Conservation (phyloP, 2,888 invertebrate species). For the Dryocosmus kuriphilus region DNA sequence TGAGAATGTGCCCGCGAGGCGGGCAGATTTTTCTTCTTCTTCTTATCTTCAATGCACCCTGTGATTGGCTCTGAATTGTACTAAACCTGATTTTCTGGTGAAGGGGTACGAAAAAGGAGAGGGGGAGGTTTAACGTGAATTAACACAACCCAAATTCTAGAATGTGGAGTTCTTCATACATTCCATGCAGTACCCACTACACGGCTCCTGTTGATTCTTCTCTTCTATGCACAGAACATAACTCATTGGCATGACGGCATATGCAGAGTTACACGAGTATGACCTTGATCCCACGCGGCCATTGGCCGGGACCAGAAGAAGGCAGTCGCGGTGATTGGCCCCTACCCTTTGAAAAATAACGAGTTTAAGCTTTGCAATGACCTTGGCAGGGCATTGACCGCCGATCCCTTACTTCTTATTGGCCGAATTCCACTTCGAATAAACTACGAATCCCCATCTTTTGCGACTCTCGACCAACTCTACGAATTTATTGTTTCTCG, state of each 20-base stretch:
- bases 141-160: no score
- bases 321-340: slow-evolving; percentile 57
- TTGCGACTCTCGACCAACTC: slow-evolving; percentile 31
- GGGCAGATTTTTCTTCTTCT: no score
- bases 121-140: no score
- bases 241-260: slow-evolving; percentile 56
- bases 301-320: slow-evolving; percentile 72
- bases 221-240: no score
- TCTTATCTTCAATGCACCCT: slow-evolving; percentile 47
- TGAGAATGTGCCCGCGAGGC: no score
- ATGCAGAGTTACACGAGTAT: slow-evolving; percentile 63
- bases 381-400: slow-evolving; percentile 76
- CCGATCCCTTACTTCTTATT: slow-evolving; percentile 62
- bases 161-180: not conserved
- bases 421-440: slow-evolving; percentile 53
- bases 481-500: slow-evolving; percentile 9
- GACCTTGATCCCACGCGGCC: slow-evolving; percentile 75
- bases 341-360: slow-evolving; percentile 43
- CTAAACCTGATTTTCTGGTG: not conserved
- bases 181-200: not conserved
- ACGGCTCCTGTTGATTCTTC: not conserved
- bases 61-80: slow-evolving; percentile 50
- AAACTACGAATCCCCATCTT: slow-evolving; percentile 53
- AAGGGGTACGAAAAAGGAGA: no score
- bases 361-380: slow-evolving; percentile 64